phyloP scores from a whole-genome alignment of 2,113 vertebrate genomes.

The Micronisus gabar region DNA sequence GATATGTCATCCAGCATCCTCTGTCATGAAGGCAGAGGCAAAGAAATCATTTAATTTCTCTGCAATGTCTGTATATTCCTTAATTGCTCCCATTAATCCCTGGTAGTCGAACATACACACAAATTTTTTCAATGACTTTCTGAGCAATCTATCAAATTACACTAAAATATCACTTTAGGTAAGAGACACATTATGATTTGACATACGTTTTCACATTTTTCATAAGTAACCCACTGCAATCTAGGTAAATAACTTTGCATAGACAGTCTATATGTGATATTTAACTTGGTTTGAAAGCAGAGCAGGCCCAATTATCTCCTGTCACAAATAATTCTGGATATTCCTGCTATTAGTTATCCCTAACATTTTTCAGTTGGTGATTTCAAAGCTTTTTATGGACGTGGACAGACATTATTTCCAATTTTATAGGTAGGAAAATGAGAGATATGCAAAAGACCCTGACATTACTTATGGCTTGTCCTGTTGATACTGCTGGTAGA shows the following conservation, averaged over 20 bases:
- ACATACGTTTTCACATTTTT: constrained; percentile 33
- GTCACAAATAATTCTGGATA: not conserved
- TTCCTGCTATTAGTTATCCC: not conserved
- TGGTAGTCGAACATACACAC: not conserved
- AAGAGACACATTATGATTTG: not conserved
- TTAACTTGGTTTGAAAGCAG: not conserved
- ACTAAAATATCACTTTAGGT: not conserved
- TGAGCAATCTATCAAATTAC: constrained; percentile 42
- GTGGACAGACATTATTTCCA: not conserved
- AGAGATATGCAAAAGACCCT: not conserved
- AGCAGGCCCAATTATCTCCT: not conserved
- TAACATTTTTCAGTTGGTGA: not conserved
- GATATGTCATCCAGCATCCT: not conserved
- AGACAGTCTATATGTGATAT: not conserved
- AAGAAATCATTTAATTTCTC: constrained; percentile 36
- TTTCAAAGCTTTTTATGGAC: not conserved
- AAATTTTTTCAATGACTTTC: not conserved
- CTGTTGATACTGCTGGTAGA: not conserved
- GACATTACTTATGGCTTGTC: not conserved
- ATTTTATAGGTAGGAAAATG: not conserved
- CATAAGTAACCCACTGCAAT: not conserved
- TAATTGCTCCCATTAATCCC: constrained; percentile 57
- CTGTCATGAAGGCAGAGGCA: not conserved
- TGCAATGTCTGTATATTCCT: constrained; percentile 16
- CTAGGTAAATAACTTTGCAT: not conserved